These are phyloP conservation scores for Anthopleura sola DNA, from an alignment of 64 coral and sea anemone species.

Conservation along the genomic window DNA sequence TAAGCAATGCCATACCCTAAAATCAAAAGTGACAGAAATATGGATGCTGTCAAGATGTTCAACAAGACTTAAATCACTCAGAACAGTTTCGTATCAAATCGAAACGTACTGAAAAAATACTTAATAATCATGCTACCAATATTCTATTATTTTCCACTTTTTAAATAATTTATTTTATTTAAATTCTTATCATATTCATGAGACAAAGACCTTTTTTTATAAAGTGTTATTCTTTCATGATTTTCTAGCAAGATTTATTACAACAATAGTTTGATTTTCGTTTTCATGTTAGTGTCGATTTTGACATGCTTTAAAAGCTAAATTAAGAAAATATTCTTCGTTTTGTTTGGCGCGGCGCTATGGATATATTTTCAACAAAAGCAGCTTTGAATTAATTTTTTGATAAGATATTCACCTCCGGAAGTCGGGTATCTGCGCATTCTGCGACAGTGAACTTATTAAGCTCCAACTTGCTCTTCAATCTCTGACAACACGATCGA, in stretches of 20 bases:
- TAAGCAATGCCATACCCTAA: not conserved
- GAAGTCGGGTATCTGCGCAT: not conserved
- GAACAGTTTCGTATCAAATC: not conserved
- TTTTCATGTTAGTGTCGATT: not conserved
- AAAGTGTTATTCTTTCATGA: too few relatives aligned
- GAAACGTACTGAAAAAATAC: not conserved
- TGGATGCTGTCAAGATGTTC: not conserved
- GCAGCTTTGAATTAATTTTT: conserved; percentile 1
- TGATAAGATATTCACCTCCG: conserved; percentile 2
- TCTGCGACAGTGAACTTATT: not conserved
- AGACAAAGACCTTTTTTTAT: too few relatives aligned
- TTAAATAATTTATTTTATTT: not conserved
- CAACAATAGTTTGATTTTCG: not conserved
- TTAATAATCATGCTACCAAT: not conserved
- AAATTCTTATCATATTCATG: not conserved
- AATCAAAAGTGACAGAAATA: not conserved
- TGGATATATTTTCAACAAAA: not conserved
- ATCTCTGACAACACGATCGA: not conserved
- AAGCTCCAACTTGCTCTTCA: not conserved
- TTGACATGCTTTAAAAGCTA: not conserved
- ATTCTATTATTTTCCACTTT: not conserved
- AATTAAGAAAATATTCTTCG: not conserved
- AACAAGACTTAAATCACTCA: too few relatives aligned
- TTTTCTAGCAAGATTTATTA: too few relatives aligned
- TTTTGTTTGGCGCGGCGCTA: not conserved